Conservation (phyloP, 2,113 vertebrate genomes). For the Macquaria ambigua region DNA sequence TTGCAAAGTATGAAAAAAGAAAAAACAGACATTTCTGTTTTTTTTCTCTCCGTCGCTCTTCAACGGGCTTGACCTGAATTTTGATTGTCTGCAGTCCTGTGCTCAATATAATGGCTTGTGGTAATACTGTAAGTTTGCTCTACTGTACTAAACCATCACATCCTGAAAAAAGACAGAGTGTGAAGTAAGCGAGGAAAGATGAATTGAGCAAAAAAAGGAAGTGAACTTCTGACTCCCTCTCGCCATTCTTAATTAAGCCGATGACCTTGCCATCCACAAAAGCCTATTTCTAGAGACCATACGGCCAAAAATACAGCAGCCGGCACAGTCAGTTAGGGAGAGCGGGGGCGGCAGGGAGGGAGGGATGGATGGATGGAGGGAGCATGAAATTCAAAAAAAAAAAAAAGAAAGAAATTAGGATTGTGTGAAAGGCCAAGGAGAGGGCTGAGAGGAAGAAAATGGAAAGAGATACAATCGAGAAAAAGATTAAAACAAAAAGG, state of each 20-base stretch:
- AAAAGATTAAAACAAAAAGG: constrained; percentile 2
- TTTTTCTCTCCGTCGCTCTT: constrained; percentile 44
- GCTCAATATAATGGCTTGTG: constrained; percentile 5
- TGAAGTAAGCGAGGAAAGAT: constrained; percentile 1
- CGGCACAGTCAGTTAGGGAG: constrained; percentile 41
- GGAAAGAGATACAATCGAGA: constrained; percentile 16
- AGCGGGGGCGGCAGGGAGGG: constrained; percentile 1
- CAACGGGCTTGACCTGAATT: constrained; percentile 71
- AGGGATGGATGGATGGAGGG: constrained; percentile 28
- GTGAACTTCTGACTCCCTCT: constrained; percentile 70
- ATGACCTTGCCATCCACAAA: constrained; percentile 74
- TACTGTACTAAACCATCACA: background rate
- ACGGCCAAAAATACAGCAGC: constrained; percentile 72
- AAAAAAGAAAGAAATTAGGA: constrained; percentile 54
- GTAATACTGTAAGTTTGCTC: background rate
- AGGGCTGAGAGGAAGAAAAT: constrained; percentile 47
- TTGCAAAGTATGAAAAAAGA: constrained; percentile 59
- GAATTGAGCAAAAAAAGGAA: constrained; percentile 25
- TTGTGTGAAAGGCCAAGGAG: constrained; percentile 70
- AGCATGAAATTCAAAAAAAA: constrained; percentile 28
- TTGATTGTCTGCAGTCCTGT: constrained; percentile 40
- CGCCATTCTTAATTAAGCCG: constrained; percentile 79
- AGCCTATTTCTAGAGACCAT: constrained; percentile 67
- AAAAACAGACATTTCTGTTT: constrained; percentile 19
- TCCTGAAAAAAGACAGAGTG: background rate